A percentile compares a stretch with the other conserved stretches of the same genome.
These are phyloP conservation scores for Amblyopsis rosae DNA, from an alignment of 2,113 vertebrate genomes.

Conservation along the genomic window DNA sequence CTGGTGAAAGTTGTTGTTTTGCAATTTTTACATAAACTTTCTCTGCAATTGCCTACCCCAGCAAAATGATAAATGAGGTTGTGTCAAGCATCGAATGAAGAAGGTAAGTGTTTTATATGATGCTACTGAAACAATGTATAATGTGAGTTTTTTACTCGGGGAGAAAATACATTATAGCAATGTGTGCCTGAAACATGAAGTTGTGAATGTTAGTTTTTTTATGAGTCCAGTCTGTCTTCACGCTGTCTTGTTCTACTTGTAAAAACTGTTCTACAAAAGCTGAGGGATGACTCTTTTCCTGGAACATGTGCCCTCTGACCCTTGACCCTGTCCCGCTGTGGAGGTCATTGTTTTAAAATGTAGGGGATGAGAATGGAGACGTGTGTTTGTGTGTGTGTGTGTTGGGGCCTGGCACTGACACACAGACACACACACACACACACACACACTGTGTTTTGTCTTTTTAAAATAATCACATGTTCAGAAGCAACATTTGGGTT, in stretches of 20 bases:
- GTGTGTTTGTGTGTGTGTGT: slow-evolving; percentile 25
- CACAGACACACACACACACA: not conserved
- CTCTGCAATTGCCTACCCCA: not conserved
- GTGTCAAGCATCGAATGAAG: not conserved
- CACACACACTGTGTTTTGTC: not conserved
- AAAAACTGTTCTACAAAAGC: slow-evolving; percentile 55
- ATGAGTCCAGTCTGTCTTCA: slow-evolving; percentile 42
- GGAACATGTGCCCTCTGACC: slow-evolving; percentile 69
- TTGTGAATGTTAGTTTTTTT: slow-evolving; percentile 46
- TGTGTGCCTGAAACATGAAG: slow-evolving; percentile 28
- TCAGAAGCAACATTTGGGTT: slow-evolving; percentile 2
- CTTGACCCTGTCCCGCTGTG: slow-evolving; percentile 30
- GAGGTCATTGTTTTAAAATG: slow-evolving; percentile 49
- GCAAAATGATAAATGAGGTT: not conserved
- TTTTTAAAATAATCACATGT: slow-evolving; percentile 30
- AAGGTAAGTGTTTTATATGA: too few relatives aligned
- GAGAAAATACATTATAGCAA: slow-evolving; percentile 5
- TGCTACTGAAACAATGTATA: not conserved
- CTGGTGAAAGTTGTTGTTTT: not conserved
- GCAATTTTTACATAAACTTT: not conserved
- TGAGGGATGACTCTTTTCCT: slow-evolving; percentile 51
- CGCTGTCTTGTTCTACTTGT: slow-evolving; percentile 40
- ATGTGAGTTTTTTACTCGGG: not conserved
- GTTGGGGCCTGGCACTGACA: slow-evolving; percentile 6
- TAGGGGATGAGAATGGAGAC: slow-evolving; percentile 37